These are phyloP conservation scores for Bucorvus abyssinicus DNA, from an alignment of 2,797 vertebrate species.

Conservation along the genomic window DNA sequence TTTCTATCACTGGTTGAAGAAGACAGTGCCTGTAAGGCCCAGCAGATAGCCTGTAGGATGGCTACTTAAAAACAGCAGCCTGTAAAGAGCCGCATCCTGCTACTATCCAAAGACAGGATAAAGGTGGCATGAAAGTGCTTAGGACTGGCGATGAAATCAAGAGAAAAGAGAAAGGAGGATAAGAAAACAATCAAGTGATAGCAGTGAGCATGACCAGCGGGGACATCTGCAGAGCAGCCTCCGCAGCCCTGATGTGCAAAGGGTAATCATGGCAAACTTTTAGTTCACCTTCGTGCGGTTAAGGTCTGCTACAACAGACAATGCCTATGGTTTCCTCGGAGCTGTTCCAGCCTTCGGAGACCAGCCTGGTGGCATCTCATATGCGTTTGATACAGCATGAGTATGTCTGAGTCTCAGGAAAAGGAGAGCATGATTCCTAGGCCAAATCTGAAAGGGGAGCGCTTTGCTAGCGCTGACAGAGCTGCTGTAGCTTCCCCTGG, in stretches of 20 bases:
- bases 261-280: not conserved
- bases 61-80: not conserved
- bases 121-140: not conserved
- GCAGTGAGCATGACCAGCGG: not conserved
- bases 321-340: not conserved
- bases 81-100: not conserved
- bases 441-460: not conserved
- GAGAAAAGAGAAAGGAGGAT: not conserved
- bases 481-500: not conserved
- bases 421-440: not conserved
- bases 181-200: not conserved
- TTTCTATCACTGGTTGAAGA: not conserved
- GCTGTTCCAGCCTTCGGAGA: not conserved
- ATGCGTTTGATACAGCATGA: rapidly evolving
- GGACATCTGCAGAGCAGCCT: not conserved
- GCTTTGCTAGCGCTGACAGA: not conserved
- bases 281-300: not conserved
- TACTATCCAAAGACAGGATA: not conserved
- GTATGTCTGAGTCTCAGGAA: not conserved
- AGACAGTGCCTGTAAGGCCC: not conserved
- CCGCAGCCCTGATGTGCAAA: not conserved
- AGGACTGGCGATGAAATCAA: not conserved
- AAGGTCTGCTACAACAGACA: not conserved
- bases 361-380: not conserved
- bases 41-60: not conserved